A percentile compares a stretch with the other conserved stretches of the same genome.
Conservation (phyloP, 37 sponge, comb jelly and placozoan genomes). For the Geodia barretti region DNA sequence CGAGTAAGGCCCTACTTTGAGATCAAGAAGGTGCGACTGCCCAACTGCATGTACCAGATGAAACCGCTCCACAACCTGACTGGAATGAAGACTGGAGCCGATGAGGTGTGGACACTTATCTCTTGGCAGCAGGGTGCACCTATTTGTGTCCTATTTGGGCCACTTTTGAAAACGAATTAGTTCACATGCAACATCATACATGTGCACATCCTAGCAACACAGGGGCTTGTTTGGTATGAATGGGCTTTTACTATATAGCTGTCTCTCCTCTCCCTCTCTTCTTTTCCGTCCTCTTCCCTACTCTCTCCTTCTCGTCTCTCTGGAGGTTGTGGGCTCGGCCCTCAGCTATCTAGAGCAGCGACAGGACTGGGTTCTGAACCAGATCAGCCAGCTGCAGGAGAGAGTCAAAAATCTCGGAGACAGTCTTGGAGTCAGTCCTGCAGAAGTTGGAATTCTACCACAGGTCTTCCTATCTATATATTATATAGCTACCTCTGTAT, state of each 20-base stretch:
- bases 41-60: conserved; percentile 79
- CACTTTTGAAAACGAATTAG: not conserved
- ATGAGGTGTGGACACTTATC: conserved; percentile 16
- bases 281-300: too few species aligned
- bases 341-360: conserved; percentile 64
- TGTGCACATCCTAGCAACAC: too few species aligned
- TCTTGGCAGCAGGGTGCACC: not conserved
- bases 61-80: conserved; percentile 56
- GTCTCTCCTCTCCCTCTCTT: not conserved
- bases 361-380: conserved; percentile 52
- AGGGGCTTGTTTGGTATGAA: too few species aligned
- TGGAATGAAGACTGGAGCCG: not conserved
- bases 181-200: not conserved
- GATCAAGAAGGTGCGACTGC: conserved; percentile 76
- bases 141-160: not conserved
- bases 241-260: not conserved
- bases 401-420: conserved; percentile 33
- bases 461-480: too few species aligned
- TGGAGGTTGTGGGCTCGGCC: conserved; percentile 21
- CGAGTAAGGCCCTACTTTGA: conserved; percentile 66
- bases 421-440: conserved; percentile 44
- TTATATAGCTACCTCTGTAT: too few species aligned
- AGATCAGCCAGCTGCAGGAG: conserved; percentile 48
- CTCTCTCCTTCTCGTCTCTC: not conserved
- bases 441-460: conserved; percentile 19